Evolutionary conservation across 2,888 invertebrate genomes (phyloP), one percentile per base, ranked within the genome.

Genomic region (Xiphydria camelus): DNA sequence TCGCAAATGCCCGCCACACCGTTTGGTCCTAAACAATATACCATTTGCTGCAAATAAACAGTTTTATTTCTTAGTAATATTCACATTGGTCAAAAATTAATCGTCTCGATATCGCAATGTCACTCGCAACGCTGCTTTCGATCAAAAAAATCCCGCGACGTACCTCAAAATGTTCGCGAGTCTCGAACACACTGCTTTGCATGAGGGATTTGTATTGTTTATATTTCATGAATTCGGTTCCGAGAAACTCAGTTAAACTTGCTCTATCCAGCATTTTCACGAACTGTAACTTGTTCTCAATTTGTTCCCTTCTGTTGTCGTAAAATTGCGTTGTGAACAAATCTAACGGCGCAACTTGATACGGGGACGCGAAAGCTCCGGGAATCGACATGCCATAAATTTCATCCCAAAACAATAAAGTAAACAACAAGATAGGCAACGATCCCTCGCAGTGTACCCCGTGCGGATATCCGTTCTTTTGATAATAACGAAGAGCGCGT

Each of bases 351-450:
- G 77, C 79, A 4, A 73, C 64, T 70, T 91, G 91, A 66, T 83
- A 84, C 3, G 76, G 75, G 1, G 81, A 82, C 31, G 88, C 77
- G 72, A 89, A 92, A 7, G 82, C 78, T 47, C 88, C 87, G 37
- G 79, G 78, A 9, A 85, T 75, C 51, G 80, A 78, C 7, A 70
- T 55, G 43, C 75, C 68, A 60, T 84, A 88, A 34, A 94, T 82
- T 2, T 90, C 83, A 55, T 91, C 87, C 91, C 91, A 93, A 73
- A 92, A 89, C 4, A 89, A 73, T 0, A 88, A 74, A 23, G 78
- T 79, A 70, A 87, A 87, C 43, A 90, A 68, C 1, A 82, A 80
- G 2, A 78, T 77, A 4, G 87, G 78, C 10, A 86, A 79, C 1
- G 80, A 75, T 2, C 88, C 87, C 71, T 91, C 90, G 64, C 85